These are phyloP conservation scores for Patiria miniata DNA, from an alignment of 35 echinoderm and acorn worm species.

Conservation along the genomic window DNA sequence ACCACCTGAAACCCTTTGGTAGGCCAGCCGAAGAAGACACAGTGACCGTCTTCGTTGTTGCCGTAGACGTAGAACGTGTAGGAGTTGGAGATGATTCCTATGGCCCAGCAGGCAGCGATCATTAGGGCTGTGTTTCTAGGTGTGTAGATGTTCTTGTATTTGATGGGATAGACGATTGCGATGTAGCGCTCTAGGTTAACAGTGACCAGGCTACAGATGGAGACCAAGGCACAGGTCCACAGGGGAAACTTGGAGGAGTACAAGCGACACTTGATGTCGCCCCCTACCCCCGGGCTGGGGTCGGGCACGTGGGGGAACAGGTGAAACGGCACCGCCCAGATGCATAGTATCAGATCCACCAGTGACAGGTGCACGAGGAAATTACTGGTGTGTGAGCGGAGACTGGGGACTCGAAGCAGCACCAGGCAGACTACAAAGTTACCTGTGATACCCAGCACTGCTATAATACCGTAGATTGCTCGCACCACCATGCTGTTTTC, in stretches of 20 bases:
- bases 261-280: constrained; percentile 74
- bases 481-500: constrained; percentile 63
- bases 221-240: constrained; percentile 73
- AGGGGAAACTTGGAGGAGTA: constrained; percentile 72
- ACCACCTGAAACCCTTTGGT: neutral
- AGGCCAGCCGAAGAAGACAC: constrained; percentile 28
- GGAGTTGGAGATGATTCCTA: constrained; percentile 64
- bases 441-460: constrained; percentile 55
- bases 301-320: constrained; percentile 59
- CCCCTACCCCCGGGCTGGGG: constrained; percentile 30
- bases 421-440: constrained; percentile 76
- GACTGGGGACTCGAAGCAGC: constrained; percentile 45
- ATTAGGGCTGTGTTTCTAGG: constrained; percentile 37
- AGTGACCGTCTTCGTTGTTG: constrained; percentile 12
- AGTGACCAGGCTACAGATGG: constrained; percentile 67
- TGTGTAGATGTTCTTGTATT: constrained; percentile 58
- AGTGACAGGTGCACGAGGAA: constrained; percentile 80
- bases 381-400: constrained; percentile 73
- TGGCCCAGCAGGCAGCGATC: constrained; percentile 60
- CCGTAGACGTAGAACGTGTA: constrained; percentile 66
- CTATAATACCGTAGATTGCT: constrained; percentile 66
- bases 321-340: constrained; percentile 74
- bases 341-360: constrained; percentile 59
- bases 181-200: constrained; percentile 75
- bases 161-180: constrained; percentile 76